phyloP scores from a whole-genome alignment of 2,797 vertebrate genomes.

The Epinephelus coioides region DNA sequence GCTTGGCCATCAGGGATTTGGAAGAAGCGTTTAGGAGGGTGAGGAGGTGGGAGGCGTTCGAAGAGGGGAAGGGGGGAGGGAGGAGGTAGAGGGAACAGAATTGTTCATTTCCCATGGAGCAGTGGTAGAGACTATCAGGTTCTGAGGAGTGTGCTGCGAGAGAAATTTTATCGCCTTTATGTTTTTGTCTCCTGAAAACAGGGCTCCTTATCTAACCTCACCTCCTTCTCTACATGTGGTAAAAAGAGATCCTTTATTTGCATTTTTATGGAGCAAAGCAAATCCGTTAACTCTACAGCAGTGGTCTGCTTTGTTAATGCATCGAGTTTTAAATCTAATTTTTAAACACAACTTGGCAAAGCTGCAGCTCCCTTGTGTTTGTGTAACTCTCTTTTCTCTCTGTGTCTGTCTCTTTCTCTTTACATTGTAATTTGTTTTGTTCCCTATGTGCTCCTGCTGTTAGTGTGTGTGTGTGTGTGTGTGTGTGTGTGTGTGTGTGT shows the following conservation, averaged over 20 bases:
- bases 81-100: slow-evolving; percentile 2
- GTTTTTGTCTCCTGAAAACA: slow-evolving; percentile 42
- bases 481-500: too few relatives aligned
- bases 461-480: slow-evolving; percentile 22
- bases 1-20: slow-evolving; percentile 52
- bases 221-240: slow-evolving; percentile 10
- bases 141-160: slow-evolving; percentile 37
- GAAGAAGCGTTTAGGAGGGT: slow-evolving; percentile 27
- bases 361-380: slow-evolving; percentile 6
- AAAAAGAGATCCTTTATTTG: slow-evolving; percentile 2
- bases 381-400: slow-evolving; percentile 19
- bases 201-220: slow-evolving; percentile 31
- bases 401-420: slow-evolving; percentile 45
- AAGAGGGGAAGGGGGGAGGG: slow-evolving; percentile 7
- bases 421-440: slow-evolving; percentile 52
- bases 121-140: slow-evolving; percentile 38
- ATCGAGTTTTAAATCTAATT: slow-evolving; percentile 24
- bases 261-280: slow-evolving; percentile 33
- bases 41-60: slow-evolving; percentile 21
- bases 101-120: slow-evolving; percentile 28
- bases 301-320: slow-evolving; percentile 29
- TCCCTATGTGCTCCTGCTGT: slow-evolving; percentile 30
- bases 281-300: slow-evolving; percentile 28
- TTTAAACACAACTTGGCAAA: slow-evolving; percentile 35
- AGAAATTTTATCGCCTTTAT: slow-evolving; percentile 22